Base-by-base conservation (phyloP, 2,888 invertebrate species). In the Apomyelois bistriatella region DNA sequence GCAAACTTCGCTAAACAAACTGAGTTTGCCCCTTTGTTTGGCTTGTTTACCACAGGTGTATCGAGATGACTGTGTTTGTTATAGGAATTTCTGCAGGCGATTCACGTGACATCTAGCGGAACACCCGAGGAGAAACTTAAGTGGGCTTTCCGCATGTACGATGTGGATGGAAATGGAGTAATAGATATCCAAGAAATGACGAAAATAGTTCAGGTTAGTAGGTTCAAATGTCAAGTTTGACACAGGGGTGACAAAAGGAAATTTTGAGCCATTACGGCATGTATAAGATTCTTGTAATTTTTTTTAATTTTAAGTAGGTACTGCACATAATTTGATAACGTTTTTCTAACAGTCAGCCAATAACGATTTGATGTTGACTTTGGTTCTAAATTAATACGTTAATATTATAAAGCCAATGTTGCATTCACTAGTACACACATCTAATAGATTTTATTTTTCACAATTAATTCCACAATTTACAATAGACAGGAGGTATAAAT, bases 141-240 rank as follows among this genome's bases (percentile, higher is more conserved):
- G 91, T 98, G 99, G 98, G 99, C 99, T 60, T 99, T 99, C 93
- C 95, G 98, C 81, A 98, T 98, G 97, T 98, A 99, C 88, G 98
- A 99, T 84, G 98, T 99, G 42, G 98, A 99, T 84, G 98, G 98
- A 48, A 99, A 99, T 79, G 99, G 98, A 57, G 97, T 98, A 72
- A 99, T 99, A 85, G 98, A 99, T 85, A 97, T 98, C 74, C 97
- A 98, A 83, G 99, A 99, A 93, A 99, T 99, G 99, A 97, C 98
- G 62, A 98, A 99, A 93, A 99, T 99, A 80, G 98, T 99, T 64
- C 98, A 98, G 96, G 98, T 98, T 86, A 82, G 87, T 65, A 16
- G 37, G 37, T 13, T 38, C 37, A 1, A n/a, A n/a, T n/a, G 37
- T 38, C 7, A 38, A 38, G 37, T 38, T 5, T 5, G 22, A 22